A percentile compares a stretch with the other conserved stretches of the same genome.
Conservation (phyloP, 35 echinoderm and acorn worm species). For the Ophiothrix spiculata region DNA sequence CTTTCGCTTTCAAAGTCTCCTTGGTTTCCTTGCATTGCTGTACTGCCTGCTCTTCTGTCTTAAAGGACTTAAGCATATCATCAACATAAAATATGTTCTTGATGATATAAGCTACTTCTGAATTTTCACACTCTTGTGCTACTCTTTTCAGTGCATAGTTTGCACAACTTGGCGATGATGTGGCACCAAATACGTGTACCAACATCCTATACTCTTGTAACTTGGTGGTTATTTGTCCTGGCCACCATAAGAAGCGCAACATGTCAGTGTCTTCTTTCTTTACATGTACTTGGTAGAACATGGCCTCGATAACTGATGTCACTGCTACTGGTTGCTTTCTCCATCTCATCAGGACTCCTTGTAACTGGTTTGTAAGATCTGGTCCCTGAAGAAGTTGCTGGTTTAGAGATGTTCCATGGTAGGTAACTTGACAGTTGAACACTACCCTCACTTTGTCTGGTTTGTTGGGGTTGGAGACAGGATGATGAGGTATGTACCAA, state of each 20-base stretch:
- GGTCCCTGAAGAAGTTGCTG: constrained; percentile 16
- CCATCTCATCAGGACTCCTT: constrained; percentile 31
- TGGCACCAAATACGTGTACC: constrained; percentile 57
- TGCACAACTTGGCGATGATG: constrained; percentile 38
- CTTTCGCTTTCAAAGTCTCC: constrained; percentile 26
- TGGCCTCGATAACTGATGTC: constrained; percentile 12
- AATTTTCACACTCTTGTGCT: constrained; percentile 29
- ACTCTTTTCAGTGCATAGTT: constrained; percentile 43
- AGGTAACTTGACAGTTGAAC: constrained; percentile 40
- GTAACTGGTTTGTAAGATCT: constrained; percentile 36
- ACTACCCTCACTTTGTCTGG: constrained; percentile 44
- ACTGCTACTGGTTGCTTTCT: constrained; percentile 27
- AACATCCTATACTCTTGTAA: constrained; percentile 37
- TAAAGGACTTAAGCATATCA: constrained; percentile 49
- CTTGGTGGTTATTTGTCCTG: constrained; percentile 26
- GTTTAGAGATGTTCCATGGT: constrained; percentile 41
- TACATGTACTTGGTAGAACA: constrained; percentile 45
- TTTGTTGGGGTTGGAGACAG: constrained; percentile 41
- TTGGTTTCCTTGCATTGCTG: constrained; percentile 12
- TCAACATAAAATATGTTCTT: constrained; percentile 57
- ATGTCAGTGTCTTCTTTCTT: background rate
- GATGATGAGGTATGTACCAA: constrained; percentile 72
- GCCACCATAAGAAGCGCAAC: constrained; percentile 53
- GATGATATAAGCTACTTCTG: constrained; percentile 18
- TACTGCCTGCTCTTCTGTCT: constrained; percentile 36